Base-by-base conservation (phyloP, 2,113 vertebrate species). In the Mesitornis unicolor region DNA sequence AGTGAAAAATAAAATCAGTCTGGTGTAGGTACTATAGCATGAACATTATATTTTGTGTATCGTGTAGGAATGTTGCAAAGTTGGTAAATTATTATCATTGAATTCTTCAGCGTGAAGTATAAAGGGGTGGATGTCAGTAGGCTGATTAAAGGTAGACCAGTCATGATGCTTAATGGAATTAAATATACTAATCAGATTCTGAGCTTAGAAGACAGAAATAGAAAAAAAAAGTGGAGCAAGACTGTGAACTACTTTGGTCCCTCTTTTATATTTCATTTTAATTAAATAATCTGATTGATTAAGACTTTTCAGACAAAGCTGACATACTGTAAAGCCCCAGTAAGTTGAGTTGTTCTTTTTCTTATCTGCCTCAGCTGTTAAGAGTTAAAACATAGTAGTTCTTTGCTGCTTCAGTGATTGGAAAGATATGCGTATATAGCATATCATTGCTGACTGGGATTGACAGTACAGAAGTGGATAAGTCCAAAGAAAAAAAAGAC, bases 121-220 rank as follows among this genome's bases (percentile, higher is more conserved):
- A 69, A 86, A 82, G 51, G 45, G 22, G 80, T 70, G 43, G 75
- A 87, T 95, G 88, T 96, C 74, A 94, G 67, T 60, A 91, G 96
- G 90, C 88, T 93, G 87, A 97, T 98, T 98, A 98, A 94, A 96
- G 60, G 75, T 93, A 93, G 92, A 95, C 95, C 87, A 96, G 96
- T 98, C 96, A 87, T 96, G 75, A 96, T 93, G 94, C 92, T 97
- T 97, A 92, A 95, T 89, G 90, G 98, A 99, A 98, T 99, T 99
- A 99, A 96, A 96, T 61, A 93, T 81, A 96, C 94, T 99, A 99
- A 99, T 98, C 98, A 98, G 98, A 99, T 98, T 98, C 97, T 96
- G 94, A 97, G 98, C 96, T 99, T 99, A 98, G 96, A 71, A 93
- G 97, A 97, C 98, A 94, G 97, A 98, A 99, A 99, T 99, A 99